These are phyloP conservation scores for Antheraea pernyi DNA, from an alignment of 1,140 invertebrate genomes.

Conservation along the genomic window DNA sequence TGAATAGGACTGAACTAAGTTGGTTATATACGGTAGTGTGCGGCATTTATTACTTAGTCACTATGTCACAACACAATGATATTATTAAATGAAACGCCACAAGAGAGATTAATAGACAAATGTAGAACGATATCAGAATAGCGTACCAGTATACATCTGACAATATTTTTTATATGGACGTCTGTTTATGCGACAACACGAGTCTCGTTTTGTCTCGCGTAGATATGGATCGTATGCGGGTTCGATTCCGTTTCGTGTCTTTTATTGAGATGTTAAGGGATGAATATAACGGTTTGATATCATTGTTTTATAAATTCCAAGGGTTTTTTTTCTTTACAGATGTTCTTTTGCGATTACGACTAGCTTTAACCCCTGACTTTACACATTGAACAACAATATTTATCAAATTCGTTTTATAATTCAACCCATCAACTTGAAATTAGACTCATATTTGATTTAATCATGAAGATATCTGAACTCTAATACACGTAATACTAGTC, in stretches of 20 bases:
- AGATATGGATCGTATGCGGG: slow-evolving; percentile 69
- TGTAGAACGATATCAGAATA: neutral
- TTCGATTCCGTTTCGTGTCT: slow-evolving; percentile 41
- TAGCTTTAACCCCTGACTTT: neutral
- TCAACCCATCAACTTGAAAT: too few relatives aligned
- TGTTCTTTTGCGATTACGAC: neutral
- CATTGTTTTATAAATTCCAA: slow-evolving; percentile 9
- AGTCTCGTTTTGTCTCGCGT: slow-evolving; percentile 24
- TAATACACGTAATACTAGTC: too few relatives aligned
- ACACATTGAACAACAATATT: too few relatives aligned
- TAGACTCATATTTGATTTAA: too few relatives aligned
- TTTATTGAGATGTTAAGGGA: slow-evolving; percentile 9
- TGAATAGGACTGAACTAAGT: too few relatives aligned
- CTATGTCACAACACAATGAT: too few relatives aligned
- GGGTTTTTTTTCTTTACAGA: too few relatives aligned
- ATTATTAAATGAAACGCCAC: too few relatives aligned
- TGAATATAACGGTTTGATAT: slow-evolving; percentile 41
- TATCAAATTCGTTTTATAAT: too few relatives aligned
- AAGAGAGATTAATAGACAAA: neutral
- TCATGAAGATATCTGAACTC: too few relatives aligned
- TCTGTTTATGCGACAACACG: slow-evolving; percentile 58
- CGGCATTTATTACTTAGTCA: too few relatives aligned
- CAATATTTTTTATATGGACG: neutral
- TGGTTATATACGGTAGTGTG: too few relatives aligned
- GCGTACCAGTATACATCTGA: neutral